Conservation (phyloP, 2,888 invertebrate species). For the Aphidius colemani region DNA sequence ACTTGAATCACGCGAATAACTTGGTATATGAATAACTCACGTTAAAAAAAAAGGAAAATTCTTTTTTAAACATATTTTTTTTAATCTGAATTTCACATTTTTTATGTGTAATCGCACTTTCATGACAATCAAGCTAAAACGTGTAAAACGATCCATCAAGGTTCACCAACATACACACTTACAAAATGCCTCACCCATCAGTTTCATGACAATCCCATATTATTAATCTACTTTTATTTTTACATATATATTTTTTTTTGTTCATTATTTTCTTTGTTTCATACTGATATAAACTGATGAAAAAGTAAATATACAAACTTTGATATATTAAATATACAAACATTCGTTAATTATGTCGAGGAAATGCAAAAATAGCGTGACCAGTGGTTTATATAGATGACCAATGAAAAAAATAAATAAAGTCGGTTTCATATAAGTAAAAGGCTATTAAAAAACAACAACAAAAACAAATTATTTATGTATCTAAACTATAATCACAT, state of each 20-base stretch:
- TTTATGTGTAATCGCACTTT: not conserved
- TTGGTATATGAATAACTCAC: no score
- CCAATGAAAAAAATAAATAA: constrained; percentile 10
- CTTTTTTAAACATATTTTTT: constrained; percentile 3
- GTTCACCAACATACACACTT: not conserved
- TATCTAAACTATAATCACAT: no score
- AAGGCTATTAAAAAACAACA: no score
- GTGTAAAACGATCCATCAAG: constrained; percentile 6
- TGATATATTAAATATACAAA: not conserved
- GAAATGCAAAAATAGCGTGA: constrained; percentile 11
- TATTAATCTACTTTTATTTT: constrained; percentile 5
- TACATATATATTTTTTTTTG: constrained; percentile 7
- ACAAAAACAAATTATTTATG: no score
- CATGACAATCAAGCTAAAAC: not conserved
- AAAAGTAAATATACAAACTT: not conserved
- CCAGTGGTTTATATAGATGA: constrained; percentile 1
- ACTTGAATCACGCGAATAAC: no score
- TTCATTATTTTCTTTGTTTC: not conserved
- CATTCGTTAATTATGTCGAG: not conserved
- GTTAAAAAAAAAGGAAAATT: not conserved
- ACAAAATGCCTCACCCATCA: not conserved
- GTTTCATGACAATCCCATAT: constrained; percentile 1
- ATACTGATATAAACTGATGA: constrained; percentile 5
- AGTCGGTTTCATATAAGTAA: no score
- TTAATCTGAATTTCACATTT: no score